Percentiles rank a stretch among this genome's conserved stretches.
Conservation (phyloP, 2,888 invertebrate genomes). For the Syritta pipiens region DNA sequence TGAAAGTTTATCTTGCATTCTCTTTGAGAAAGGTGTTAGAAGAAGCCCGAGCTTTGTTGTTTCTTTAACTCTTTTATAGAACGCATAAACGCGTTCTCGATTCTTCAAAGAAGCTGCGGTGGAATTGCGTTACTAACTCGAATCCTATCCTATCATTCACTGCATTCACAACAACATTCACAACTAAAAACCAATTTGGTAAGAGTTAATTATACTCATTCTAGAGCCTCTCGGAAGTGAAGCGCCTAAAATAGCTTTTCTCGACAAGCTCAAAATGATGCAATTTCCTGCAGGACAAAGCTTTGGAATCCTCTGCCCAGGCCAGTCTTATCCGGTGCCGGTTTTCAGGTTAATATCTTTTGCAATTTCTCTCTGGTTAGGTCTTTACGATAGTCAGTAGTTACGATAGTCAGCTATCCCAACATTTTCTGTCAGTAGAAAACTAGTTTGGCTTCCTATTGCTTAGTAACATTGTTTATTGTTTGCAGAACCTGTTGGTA, state of each 20-base stretch:
- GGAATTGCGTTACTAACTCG: too few species aligned
- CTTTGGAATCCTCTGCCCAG: slow-evolving; percentile 82
- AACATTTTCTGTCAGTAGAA: slow-evolving; percentile 4
- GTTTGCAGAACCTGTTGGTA: slow-evolving; percentile 79
- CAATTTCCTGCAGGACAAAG: slow-evolving; percentile 49
- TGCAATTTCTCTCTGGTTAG: too few species aligned
- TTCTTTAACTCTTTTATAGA: too few species aligned
- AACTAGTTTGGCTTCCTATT: not conserved
- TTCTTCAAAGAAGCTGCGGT: too few species aligned
- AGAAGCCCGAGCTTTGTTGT: too few species aligned
- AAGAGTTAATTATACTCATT: slow-evolving; percentile 6
- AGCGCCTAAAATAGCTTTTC: slow-evolving; percentile 55
- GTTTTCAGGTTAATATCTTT: slow-evolving; percentile 83
- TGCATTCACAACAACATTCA: not conserved
- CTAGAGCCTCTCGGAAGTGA: slow-evolving; percentile 61
- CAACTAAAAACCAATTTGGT: too few species aligned
- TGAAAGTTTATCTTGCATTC: too few species aligned
- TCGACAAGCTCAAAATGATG: slow-evolving; percentile 63
- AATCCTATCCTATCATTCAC: not conserved
- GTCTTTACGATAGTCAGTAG: not conserved
- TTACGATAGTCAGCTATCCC: slow-evolving; percentile 23
- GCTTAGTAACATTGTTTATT: not conserved
- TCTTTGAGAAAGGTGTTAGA: too few species aligned
- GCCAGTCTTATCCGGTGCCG: slow-evolving; percentile 88
- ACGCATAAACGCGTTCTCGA: too few species aligned